Base-by-base conservation (phyloP, 2,888 invertebrate genomes). In the Crossocerus cetratus region DNA sequence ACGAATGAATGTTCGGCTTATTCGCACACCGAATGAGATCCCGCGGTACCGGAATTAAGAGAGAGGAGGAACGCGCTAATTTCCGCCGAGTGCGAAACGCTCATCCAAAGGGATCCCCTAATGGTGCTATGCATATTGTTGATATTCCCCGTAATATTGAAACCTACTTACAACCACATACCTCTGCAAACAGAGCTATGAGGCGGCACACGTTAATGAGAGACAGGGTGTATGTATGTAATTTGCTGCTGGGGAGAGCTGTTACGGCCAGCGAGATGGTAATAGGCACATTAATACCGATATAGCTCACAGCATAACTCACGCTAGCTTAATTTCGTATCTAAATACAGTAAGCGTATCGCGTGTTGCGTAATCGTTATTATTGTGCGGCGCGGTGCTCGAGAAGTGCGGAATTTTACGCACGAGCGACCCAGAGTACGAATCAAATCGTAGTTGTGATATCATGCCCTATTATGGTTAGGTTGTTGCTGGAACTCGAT, bases 231-330 rank as follows among this genome's bases (percentile, higher is more conserved):
- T 72, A 69, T 68, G 83, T 32, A 32, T 32, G 11, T 80, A 83
- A 82, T 77, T 78, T 78, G 74, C 62, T 74, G 77, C 75, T 59
- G 78, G 69, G 77, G 75, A 77, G 72, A 76, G 77, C 74, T 60
- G 67, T 64, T 68, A 71, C 79, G 75, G 81, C 72, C 75, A 75
- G 79, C 75, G 81, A 77, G 79, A 77, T 73, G 77, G 81, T 81
- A 81, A 81, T 79, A 81, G 79, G 79, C 66, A 79, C 79, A 79
- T 75, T 79, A 79, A 74, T 74, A 59, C 69, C 69, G 73, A 75
- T 73, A 75, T 75, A 69, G 64, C 65, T 64, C 75, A 66, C 68
- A 75, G 77, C 2, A 32, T 79, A 63, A 74, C 72, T 70, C 72
- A 54, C 49, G 68, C 64, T 73, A 70, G 73, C 62, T 75, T 81